These are phyloP conservation scores for Stenopsyche tienmushanensis DNA, from an alignment of 1,140 invertebrate species.

Conservation along the genomic window DNA sequence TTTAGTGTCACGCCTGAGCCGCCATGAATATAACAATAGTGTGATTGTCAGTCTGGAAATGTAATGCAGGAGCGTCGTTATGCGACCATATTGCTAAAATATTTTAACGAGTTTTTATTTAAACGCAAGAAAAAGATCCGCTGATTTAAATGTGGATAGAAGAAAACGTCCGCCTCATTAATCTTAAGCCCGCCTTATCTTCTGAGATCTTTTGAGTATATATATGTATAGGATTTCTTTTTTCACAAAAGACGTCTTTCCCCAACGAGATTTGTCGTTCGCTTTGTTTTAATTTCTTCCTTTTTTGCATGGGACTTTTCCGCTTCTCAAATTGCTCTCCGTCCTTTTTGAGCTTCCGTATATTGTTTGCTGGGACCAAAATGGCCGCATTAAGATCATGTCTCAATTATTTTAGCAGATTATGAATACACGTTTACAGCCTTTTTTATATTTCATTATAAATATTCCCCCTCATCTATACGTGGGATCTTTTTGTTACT, in stretches of 20 bases:
- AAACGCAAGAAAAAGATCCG: too few species aligned
- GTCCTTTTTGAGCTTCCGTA: conserved; percentile 8
- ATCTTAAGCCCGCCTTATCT: conserved; percentile 15
- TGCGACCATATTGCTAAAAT: too few species aligned
- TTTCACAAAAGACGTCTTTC: conserved; percentile 10
- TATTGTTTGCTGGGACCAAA: conserved; percentile 15
- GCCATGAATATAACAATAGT: too few species aligned
- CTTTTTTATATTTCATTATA: too few species aligned
- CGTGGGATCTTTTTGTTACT: too few species aligned
- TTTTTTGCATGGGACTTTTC: neutral
- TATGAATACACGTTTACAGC: too few species aligned
- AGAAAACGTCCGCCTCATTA: conserved; percentile 12
- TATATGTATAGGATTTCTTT: too few species aligned
- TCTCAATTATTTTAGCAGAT: conserved; percentile 15
- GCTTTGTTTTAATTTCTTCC: conserved; percentile 17
- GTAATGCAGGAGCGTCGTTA: too few species aligned
- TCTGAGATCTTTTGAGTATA: too few species aligned
- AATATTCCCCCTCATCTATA: too few species aligned
- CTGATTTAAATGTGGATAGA: conserved; percentile 4
- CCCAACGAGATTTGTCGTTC: conserved; percentile 12
- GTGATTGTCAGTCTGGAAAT: too few species aligned
- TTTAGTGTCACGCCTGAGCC: neutral
- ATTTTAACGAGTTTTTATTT: too few species aligned
- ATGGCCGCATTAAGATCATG: conserved; percentile 6
- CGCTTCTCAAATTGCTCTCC: neutral